phyloP scores from a whole-genome alignment of 2,888 invertebrate genomes.

The Orthosia cruda region DNA sequence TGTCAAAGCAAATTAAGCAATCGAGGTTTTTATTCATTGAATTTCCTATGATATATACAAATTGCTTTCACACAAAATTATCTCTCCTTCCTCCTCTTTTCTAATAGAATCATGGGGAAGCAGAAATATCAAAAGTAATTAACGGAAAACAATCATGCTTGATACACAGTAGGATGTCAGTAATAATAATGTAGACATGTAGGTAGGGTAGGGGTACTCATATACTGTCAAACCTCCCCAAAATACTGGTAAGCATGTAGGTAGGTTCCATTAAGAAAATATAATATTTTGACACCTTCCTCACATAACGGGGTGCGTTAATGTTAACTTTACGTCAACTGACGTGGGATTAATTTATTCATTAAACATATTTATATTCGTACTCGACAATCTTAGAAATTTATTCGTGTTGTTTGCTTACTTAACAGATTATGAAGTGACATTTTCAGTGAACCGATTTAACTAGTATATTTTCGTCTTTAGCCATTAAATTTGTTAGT shows the following conservation, averaged over 20 bases:
- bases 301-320: slow-evolving; percentile 4
- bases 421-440: slow-evolving; percentile 5
- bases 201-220: slow-evolving; percentile 1
- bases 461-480: slow-evolving; percentile 13
- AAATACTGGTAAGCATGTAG: no score
- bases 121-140: slow-evolving; percentile 16
- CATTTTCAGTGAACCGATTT: slow-evolving; percentile 18
- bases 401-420: slow-evolving; percentile 14
- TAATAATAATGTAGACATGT: not conserved
- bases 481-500: slow-evolving; percentile 44
- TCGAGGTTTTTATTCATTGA: no score
- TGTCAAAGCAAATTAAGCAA: no score
- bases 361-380: slow-evolving; percentile 14
- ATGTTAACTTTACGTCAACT: slow-evolving; percentile 30
- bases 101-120: not conserved
- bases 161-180: not conserved
- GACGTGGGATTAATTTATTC: slow-evolving; percentile 49
- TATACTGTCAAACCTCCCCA: slow-evolving; percentile 22
- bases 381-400: slow-evolving; percentile 25
- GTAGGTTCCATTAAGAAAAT: no score
- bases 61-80: no score
- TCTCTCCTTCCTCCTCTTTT: no score
- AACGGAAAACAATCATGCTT: slow-evolving; percentile 1
- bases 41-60: no score
- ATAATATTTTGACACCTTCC: no score